These are phyloP conservation scores for Crematogaster levior DNA, from an alignment of 2,888 invertebrate genomes.

Conservation along the genomic window DNA sequence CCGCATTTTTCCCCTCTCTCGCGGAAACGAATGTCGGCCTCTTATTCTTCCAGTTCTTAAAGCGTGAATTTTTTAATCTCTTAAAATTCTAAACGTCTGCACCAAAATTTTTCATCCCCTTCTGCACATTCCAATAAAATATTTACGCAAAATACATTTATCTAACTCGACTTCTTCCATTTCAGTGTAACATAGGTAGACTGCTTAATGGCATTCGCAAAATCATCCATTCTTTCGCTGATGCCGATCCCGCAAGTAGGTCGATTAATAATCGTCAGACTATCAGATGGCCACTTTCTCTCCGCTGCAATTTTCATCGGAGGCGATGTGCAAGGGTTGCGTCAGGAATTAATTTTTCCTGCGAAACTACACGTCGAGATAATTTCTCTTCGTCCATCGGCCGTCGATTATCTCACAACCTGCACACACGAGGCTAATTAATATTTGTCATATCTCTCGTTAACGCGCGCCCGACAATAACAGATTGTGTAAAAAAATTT, in stretches of 20 bases:
- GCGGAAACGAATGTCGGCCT: slow-evolving; percentile 1
- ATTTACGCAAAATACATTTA: too few species aligned
- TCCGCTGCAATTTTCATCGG: slow-evolving; percentile 13
- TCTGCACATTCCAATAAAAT: background rate
- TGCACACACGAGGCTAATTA: slow-evolving; percentile 42
- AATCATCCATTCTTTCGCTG: slow-evolving; percentile 30
- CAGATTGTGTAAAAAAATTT: slow-evolving; percentile 4
- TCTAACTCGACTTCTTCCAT: slow-evolving; percentile 33
- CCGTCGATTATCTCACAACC: slow-evolving; percentile 36
- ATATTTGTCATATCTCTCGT: slow-evolving; percentile 48
- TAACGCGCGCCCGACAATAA: slow-evolving; percentile 12
- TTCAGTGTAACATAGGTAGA: slow-evolving; percentile 19
- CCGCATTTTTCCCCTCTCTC: background rate
- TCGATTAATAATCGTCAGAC: slow-evolving; percentile 59
- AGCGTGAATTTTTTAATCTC: background rate
- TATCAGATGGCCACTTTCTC: slow-evolving; percentile 18
- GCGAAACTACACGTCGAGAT: slow-evolving; percentile 21
- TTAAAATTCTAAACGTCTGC: background rate
- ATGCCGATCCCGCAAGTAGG: slow-evolving; percentile 26
- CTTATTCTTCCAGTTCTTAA: slow-evolving; percentile 1
- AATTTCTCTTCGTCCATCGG: slow-evolving; percentile 53
- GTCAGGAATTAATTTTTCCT: slow-evolving; percentile 56
- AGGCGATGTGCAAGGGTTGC: slow-evolving; percentile 34
- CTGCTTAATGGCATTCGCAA: slow-evolving; percentile 36
- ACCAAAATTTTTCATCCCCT: background rate